phyloP scores from a whole-genome alignment of 1,140 invertebrate species.

The Nilaparvata lugens region DNA sequence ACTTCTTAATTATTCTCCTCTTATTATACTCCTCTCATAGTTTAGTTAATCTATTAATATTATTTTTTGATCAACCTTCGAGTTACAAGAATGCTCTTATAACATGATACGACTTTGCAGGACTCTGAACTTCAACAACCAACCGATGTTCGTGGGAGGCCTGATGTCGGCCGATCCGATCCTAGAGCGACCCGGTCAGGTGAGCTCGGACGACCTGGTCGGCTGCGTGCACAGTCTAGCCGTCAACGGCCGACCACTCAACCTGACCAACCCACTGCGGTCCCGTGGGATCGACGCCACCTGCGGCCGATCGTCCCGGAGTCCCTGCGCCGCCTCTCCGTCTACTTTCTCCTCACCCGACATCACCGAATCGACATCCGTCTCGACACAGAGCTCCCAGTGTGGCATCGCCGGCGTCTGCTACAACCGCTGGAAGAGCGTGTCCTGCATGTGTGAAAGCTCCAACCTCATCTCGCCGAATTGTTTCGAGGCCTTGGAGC shows the following conservation, averaged over 20 bases:
- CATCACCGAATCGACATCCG: conserved; percentile 25
- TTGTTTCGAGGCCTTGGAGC: conserved; percentile 65
- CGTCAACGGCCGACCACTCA: conserved; percentile 72
- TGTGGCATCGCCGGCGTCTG: conserved; percentile 64
- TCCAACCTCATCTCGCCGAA: conserved; percentile 58
- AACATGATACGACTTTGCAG: conserved; percentile 41
- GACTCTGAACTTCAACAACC: conserved; percentile 86
- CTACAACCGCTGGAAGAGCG: conserved; percentile 71
- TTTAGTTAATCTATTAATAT: no score
- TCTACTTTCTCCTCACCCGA: conserved; percentile 16
- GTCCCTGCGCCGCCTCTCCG: conserved; percentile 39
- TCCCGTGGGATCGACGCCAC: conserved; percentile 61
- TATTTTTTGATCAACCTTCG: no score
- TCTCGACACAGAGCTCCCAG: conserved; percentile 33
- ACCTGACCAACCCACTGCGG: conserved; percentile 63
- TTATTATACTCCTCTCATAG: no score
- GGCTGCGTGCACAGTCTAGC: conserved; percentile 86
- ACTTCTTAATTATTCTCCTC: no score
- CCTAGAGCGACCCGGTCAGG: conserved; percentile 74
- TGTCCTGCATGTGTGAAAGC: conserved; percentile 58
- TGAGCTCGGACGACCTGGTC: conserved; percentile 83
- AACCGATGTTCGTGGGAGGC: conserved; percentile 77
- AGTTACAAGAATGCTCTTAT: no score
- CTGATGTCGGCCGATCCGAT: conserved; percentile 72
- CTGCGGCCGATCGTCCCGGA: conserved; percentile 54